Evolutionary conservation across 1,140 invertebrate genomes (phyloP), one percentile per base, ranked within the genome.

Genomic region (Brachionus angularis): DNA sequence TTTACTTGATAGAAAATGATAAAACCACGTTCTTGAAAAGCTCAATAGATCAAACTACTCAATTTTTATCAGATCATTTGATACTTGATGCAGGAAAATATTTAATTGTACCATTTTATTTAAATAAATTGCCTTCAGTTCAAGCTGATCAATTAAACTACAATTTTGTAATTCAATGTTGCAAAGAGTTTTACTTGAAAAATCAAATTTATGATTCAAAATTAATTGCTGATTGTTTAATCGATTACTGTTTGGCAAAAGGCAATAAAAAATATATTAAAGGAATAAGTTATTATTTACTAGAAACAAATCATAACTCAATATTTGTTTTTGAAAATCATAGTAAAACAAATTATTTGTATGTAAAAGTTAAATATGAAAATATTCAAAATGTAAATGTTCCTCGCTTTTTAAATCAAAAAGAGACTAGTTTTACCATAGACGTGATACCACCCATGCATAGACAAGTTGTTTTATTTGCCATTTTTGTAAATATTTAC

Each of bases 391-490:
- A 61, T 55, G 31, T 61, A 7, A 55, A 44, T 36, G 5, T 7
- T 25, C 10, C 55, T n/a, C 23, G 55, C 12, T 7, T n/a, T n/a
- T n/a, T n/a, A n/a, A n/a, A n/a, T n/a, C n/a, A n/a, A n/a, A n/a
- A n/a, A n/a, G n/a, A 18, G 7, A 21, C 31, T 55, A 7, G 34
- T 5, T 8, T n/a, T 7, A 23, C 39, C 1, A 2, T 10, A 10
- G 61, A 67, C 27, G 18, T 3, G 7, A 58, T 67, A n/a, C 46
- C 46, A 16, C 61, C 61, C 14, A 10, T 1, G 1, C 36, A 52
- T 34, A 14, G 61, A 3, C 42, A 52, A 53, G 25, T 67, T 25
- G n/a, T n/a, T n/a, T n/a, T n/a, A n/a, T n/a, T n/a, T n/a, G n/a
- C n/a, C n/a, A n/a, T n/a, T n/a, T n/a, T n/a, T n/a, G n/a, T n/a